Base-by-base conservation (phyloP, 1,140 invertebrate species). In the Habropoda laboriosa region DNA sequence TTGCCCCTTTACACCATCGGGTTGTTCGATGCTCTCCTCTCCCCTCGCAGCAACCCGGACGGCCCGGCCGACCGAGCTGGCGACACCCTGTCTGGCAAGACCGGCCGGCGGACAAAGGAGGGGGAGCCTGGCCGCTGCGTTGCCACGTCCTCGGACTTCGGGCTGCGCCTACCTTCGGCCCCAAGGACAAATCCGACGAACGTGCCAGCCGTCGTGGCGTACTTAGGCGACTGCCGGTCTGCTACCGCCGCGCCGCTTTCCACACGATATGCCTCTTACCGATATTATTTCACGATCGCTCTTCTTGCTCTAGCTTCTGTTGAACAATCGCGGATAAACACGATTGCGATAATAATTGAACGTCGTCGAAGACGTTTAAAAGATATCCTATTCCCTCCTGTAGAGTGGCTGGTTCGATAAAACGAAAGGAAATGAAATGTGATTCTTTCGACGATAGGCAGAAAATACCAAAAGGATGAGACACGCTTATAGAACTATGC, bases 1-100 rank as follows among this genome's bases (percentile, higher is more conserved):
- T 57, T 72, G 60, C 55, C 73, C 67, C 66, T 67, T 66, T 80
- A 53, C 80, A 78, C 71, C 76, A 58, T 78, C 79, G 64, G 58
- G 85, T 80, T 86, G 73, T 81, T 79, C 57, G 64, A 60, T 66
- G 47, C 61, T 73, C 81, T 64, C 63, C 71, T 84, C 72, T 74
- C 80, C 84, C 80, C 77, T 78, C 86, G 75, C 86, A 72, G 70
- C 91, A 95, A 95, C 95, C 95, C 95, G 95, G 93, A 94, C 94
- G 95, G 95, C 95, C 95, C 94, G 94, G 94, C 94, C 94, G 92
- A 92, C 94, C 91, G 94, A 94, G 95, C 94, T 95, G 96, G 96
- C 96, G 96, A 96, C 96, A 97, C 96, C 96, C 95, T 97, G 96
- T 97, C 96, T 97, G 96, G 96, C 95, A 94, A 95, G 95, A 95